Conservation (phyloP, 1,140 invertebrate genomes). For the Drosophila equinoxialis region DNA sequence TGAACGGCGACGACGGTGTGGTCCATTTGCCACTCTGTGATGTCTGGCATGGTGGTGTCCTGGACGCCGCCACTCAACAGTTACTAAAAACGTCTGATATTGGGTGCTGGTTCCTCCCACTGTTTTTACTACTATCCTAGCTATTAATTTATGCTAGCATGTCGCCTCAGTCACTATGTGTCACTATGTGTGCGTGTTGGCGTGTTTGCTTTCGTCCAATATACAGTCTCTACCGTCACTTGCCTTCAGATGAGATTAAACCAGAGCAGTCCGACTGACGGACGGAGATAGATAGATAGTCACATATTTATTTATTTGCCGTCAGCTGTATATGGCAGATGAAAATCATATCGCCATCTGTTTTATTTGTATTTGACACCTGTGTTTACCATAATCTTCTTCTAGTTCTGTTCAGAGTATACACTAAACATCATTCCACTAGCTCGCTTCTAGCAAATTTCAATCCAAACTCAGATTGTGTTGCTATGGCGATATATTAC, state of each 20-base stretch:
- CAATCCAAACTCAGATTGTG: constrained; percentile 2
- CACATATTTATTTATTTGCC: constrained; percentile 11
- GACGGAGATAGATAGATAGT: not conserved
- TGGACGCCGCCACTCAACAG: constrained; percentile 1
- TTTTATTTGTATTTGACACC: not conserved
- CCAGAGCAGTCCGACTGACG: too few species aligned
- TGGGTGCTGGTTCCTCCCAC: not conserved
- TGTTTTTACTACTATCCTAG: not conserved
- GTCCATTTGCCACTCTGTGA: not conserved
- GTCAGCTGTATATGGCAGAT: constrained; percentile 3
- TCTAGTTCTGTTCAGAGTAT: too few species aligned
- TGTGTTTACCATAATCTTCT: not conserved
- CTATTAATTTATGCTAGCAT: constrained; percentile 12
- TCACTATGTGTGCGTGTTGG: not conserved
- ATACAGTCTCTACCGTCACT: not conserved
- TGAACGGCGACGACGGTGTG: constrained; percentile 44
- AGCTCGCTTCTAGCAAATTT: not conserved
- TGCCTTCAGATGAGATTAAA: not conserved
- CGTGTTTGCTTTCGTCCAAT: not conserved
- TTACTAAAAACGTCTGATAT: not conserved
- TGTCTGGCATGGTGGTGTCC: too few species aligned
- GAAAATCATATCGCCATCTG: constrained; percentile 9
- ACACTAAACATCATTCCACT: not conserved
- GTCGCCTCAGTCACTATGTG: not conserved
- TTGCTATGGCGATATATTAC: constrained; percentile 14